Evolutionary conservation across 1,140 invertebrate genomes (phyloP).

Genomic region (Ceratitis capitata): DNA sequence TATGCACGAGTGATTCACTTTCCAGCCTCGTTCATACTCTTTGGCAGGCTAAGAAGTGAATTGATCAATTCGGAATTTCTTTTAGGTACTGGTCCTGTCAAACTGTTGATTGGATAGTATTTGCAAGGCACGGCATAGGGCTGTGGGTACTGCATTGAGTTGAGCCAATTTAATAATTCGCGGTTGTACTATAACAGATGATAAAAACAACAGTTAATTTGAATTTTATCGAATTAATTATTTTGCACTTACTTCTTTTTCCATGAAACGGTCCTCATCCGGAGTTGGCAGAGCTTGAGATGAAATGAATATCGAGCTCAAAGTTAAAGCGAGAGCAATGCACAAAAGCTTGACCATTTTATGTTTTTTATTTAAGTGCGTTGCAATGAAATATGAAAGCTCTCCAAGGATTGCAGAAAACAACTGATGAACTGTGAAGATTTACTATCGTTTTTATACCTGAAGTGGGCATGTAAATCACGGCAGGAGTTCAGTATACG

Average conservation of each 20-base stretch:
- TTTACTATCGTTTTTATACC: constrained; percentile 10
- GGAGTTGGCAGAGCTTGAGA: constrained; percentile 50
- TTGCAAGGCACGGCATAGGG: constrained; percentile 48
- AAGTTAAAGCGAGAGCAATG: neutral
- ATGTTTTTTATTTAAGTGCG: constrained; percentile 24
- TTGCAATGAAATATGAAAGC: constrained; percentile 17
- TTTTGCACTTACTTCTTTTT: constrained; percentile 57
- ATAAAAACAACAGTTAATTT: neutral
- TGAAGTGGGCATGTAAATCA: neutral
- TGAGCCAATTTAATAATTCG: constrained; percentile 58
- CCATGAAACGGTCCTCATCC: constrained; percentile 62
- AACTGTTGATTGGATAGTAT: constrained; percentile 50
- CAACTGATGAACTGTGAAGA: constrained; percentile 21
- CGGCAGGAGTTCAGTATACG: constrained; percentile 47
- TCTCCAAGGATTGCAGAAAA: constrained; percentile 44
- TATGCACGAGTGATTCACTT: constrained; percentile 57
- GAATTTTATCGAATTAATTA: constrained; percentile 5
- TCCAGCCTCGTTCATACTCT: constrained; percentile 77
- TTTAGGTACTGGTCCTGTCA: constrained; percentile 66
- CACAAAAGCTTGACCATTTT: constrained; percentile 26
- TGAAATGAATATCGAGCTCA: neutral
- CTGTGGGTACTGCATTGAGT: constrained; percentile 49
- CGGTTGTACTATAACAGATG: constrained; percentile 48
- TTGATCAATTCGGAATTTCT: constrained; percentile 81
- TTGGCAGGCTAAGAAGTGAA: constrained; percentile 75